These are phyloP conservation scores for Tipula lateralis DNA, from an alignment of 2,888 invertebrate genomes.

Conservation along the genomic window DNA sequence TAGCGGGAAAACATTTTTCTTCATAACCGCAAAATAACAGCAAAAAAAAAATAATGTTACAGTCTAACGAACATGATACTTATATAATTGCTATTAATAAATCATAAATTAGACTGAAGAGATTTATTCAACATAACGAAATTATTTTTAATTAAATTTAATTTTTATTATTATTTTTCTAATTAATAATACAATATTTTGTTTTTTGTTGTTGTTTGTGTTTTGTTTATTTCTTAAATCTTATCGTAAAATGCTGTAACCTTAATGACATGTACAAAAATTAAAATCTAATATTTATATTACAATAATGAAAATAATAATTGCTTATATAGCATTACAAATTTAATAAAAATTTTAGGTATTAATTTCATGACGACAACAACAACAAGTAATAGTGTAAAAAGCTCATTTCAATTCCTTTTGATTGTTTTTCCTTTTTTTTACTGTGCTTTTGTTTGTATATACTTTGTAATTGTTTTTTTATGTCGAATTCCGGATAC, in stretches of 20 bases:
- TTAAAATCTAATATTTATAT: background rate
- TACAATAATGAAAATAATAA: background rate
- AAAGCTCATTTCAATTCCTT: background rate
- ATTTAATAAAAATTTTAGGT: background rate
- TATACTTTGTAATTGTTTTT: background rate
- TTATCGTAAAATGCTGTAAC: background rate
- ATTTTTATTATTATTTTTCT: background rate
- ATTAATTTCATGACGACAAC: background rate
- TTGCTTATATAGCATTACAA: background rate
- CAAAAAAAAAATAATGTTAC: background rate
- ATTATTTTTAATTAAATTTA: slow-evolving; percentile 13
- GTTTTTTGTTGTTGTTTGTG: background rate
- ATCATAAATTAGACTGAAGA: slow-evolving; percentile 13
- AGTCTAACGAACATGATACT: background rate
- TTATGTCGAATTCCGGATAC: background rate
- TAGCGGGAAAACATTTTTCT: background rate
- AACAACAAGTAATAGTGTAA: background rate
- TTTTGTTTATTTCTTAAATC: background rate
- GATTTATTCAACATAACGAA: background rate
- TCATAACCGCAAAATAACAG: background rate
- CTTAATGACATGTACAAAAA: background rate
- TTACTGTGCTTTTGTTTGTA: too few species aligned
- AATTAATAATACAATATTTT: background rate
- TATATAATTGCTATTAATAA: background rate
- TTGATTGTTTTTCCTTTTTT: background rate